Base-by-base conservation (phyloP, 1,140 invertebrate genomes). In the Dermatophagoides farinae region DNA sequence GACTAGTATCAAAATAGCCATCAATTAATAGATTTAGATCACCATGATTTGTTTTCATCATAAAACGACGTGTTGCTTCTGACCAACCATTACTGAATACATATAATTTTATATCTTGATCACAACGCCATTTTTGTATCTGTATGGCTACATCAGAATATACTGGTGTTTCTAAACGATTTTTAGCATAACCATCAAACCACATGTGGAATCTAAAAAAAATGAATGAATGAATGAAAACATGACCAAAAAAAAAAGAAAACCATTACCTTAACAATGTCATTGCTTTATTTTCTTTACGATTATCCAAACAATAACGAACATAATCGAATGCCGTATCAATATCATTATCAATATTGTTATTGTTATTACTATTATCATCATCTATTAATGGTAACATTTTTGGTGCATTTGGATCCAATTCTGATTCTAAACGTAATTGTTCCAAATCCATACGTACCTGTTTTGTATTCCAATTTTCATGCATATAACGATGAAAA, bases 71-170 rank as follows among this genome's bases (percentile, higher is more conserved):
- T 16, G 37, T 62, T 11, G 61, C 61, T 22, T 63, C 61, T 2
- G 47, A 4, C 62, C 62, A 63, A 50, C 60, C 47, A 61, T 63
- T 63, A 23, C 61, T 63, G 6, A 63, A 43, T 1, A 63, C 50
- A 40, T 62, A 61, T 6, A 63, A 16, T 31, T 64, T 64, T 49
- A 63, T 64, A 16, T 41, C 62, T 16, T 41, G 9, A 31, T 63
- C 61, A 18, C 16, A n/a, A n/a, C 20, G 31, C 62, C 62, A 63
- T 38, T 55, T 37, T 14, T 46, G 14, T 18, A 64, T 14, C 62
- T 63, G 60, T n/a, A 55, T 41, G 20, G 62, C 39, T 1, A 64
- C 62, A 41, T 63, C 62, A 6, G 60, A 63, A 63, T 63, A 62
- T 22, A 62, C 52, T 18, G 61, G 61, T 11, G 57, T 62, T 20